Conservation (phyloP, 1,140 invertebrate genomes). For the Bombus pascuorum region DNA sequence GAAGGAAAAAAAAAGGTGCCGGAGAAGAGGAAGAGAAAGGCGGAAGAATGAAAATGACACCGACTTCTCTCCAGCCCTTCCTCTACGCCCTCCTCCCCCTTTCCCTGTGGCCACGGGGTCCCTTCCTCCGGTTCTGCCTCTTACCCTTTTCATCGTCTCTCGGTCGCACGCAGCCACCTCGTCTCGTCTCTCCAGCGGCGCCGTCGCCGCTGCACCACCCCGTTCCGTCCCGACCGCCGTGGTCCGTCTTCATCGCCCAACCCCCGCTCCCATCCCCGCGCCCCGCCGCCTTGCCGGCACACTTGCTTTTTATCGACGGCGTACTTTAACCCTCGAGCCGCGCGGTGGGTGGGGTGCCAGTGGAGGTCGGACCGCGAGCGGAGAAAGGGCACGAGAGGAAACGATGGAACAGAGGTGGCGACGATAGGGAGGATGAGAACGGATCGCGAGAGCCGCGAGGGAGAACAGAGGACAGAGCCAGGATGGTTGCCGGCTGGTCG, state of each 20-base stretch:
- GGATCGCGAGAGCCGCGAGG: conserved; percentile 26
- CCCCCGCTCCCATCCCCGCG: conserved; percentile 15
- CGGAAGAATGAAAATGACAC: conserved; percentile 62
- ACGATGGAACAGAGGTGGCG: conserved; percentile 27
- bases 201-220: not conserved
- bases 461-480: conserved; percentile 39
- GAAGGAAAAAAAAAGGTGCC: conserved; percentile 50
- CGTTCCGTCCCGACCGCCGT: not conserved
- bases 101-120: not conserved
- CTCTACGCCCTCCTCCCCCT: not conserved
- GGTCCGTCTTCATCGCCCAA: conserved; percentile 28
- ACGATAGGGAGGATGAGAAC: conserved; percentile 49
- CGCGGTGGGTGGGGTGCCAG: conserved; percentile 16
- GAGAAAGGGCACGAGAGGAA: not conserved
- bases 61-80: conserved; percentile 54
- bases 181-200: not conserved
- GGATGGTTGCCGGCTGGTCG: conserved; percentile 56
- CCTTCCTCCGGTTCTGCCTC: not conserved
- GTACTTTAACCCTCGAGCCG: conserved; percentile 68
- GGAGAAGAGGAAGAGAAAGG: conserved; percentile 45
- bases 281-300: conserved; percentile 54
- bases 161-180: conserved; percentile 11
- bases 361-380: conserved; percentile 17
- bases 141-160: conserved; percentile 31
- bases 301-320: conserved; percentile 70